These are phyloP conservation scores for Nyctibius grandis DNA, from an alignment of 2,797 vertebrate species.

Conservation along the genomic window DNA sequence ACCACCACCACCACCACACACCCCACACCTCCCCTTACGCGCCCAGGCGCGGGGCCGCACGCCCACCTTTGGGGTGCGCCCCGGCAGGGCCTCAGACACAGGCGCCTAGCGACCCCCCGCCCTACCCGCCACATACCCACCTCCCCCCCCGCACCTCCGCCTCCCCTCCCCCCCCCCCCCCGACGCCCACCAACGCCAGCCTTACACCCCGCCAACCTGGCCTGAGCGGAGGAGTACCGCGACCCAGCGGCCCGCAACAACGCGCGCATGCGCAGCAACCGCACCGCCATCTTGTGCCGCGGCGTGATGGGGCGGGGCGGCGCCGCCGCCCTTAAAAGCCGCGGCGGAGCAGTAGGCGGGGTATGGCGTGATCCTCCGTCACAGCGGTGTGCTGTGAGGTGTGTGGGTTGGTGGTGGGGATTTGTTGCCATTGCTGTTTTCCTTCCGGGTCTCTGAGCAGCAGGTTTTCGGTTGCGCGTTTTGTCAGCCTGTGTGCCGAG, in stretches of 20 bases:
- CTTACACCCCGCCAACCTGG: neutral
- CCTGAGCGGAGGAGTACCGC: neutral
- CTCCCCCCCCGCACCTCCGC: no score
- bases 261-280: neutral
- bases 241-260: fast-evolving
- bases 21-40: no score
- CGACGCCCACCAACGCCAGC: fast-evolving
- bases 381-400: fast-evolving
- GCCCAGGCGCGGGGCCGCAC: neutral
- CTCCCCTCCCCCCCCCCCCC: neutral
- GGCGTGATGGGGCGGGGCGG: neutral
- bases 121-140: neutral
- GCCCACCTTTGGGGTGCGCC: neutral
- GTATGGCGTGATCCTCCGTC: fast-evolving
- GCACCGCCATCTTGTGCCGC: conserved; percentile 33
- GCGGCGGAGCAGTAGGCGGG: neutral
- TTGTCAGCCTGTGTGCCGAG: fast-evolving
- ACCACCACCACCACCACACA: no score
- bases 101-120: fast-evolving
- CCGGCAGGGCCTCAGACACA: neutral
- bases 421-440: neutral
- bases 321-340: fast-evolving
- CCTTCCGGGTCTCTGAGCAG: neutral
- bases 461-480: fast-evolving
- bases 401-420: no score